Percentiles rank a stretch among this genome's conserved stretches.
phyloP scores from a whole-genome alignment of 2,888 invertebrate genomes.

The Noctua comes region DNA sequence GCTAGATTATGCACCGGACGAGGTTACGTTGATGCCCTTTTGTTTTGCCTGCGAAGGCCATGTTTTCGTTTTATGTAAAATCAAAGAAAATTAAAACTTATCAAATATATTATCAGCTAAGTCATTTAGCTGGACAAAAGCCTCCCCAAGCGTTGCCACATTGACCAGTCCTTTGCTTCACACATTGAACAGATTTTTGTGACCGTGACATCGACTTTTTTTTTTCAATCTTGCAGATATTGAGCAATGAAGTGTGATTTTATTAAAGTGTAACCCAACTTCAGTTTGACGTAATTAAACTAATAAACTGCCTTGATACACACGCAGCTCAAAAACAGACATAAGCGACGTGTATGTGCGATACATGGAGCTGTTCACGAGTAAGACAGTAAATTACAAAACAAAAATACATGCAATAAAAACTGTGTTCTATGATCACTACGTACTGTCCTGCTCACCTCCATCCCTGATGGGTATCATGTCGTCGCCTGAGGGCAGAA shows the following conservation, averaged over 20 bases:
- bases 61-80: no score
- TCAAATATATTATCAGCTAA: no score
- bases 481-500: constrained; percentile 83
- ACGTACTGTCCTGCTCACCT: constrained; percentile 74
- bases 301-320: background rate
- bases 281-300: background rate
- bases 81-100: no score
- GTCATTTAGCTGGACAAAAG: background rate
- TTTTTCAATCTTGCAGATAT: no score
- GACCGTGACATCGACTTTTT: no score
- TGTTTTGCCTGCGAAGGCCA: no score
- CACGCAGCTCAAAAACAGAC: no score
- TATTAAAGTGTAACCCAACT: background rate
- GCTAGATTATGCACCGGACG: background rate
- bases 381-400: background rate
- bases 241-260: no score
- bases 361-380: background rate
- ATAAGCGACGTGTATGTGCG: no score
- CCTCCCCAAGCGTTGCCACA: background rate
- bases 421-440: constrained; percentile 21
- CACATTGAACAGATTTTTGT: background rate
- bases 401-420: background rate
- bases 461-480: constrained; percentile 88
- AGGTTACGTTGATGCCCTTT: no score
- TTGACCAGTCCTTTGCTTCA: no score